Evolutionary conservation across 2,113 vertebrate genomes (phyloP).

Genomic region (Pampusana beccarii): DNA sequence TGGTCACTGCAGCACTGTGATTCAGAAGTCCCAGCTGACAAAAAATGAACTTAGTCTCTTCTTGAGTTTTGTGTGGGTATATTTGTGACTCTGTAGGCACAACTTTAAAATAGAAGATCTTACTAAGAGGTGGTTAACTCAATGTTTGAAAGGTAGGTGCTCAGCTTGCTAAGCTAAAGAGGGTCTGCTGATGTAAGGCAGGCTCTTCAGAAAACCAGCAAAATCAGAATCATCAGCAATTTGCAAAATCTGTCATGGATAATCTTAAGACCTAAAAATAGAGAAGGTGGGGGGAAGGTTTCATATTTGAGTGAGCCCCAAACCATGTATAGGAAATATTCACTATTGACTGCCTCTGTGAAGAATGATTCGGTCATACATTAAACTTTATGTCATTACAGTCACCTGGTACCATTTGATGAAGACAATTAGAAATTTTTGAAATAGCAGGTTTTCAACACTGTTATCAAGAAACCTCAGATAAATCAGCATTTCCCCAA

Average conservation of each 20-base stretch:
- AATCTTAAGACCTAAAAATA: background rate
- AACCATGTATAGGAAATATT: background rate
- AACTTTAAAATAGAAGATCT: background rate
- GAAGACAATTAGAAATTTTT: background rate
- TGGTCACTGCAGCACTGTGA: background rate
- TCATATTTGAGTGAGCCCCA: background rate
- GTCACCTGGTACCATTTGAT: background rate
- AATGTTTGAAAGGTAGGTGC: rapidly evolving
- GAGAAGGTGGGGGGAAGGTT: background rate
- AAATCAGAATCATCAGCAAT: background rate
- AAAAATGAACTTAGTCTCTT: background rate
- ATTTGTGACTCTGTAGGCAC: rapidly evolving
- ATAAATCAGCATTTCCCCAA: background rate
- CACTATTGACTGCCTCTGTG: background rate
- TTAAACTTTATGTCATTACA: background rate
- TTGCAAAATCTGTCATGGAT: background rate
- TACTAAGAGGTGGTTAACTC: background rate
- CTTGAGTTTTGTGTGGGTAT: background rate
- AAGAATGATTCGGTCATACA: background rate
- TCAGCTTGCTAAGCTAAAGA: background rate
- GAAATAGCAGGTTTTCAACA: background rate
- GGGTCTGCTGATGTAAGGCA: background rate
- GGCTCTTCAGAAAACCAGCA: background rate
- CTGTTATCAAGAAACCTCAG: rapidly evolving
- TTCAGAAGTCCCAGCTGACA: background rate